Conservation (phyloP, 1,140 invertebrate genomes). For the Macrobrachium nipponense region DNA sequence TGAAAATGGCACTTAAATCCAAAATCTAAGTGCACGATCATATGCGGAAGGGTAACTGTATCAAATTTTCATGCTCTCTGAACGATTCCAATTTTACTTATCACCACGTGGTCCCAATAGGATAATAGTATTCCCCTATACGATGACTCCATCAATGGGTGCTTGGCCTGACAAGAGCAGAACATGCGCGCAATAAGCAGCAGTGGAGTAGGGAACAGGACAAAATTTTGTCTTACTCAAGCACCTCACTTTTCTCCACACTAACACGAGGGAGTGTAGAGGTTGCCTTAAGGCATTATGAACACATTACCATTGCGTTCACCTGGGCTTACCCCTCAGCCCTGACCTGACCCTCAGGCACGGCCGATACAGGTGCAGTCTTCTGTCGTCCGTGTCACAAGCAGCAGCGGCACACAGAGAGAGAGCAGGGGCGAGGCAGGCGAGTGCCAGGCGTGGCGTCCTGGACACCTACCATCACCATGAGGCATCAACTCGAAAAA, state of each 20-base stretch:
- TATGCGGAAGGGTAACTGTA: slow-evolving; percentile 64
- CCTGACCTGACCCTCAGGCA: slow-evolving; percentile 58
- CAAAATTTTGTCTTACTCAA: slow-evolving; percentile 62
- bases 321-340: slow-evolving; percentile 60
- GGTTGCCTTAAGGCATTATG: slow-evolving; percentile 62
- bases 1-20: slow-evolving; percentile 64
- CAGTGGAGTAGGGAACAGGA: slow-evolving; percentile 61
- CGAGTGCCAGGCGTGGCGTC: slow-evolving; percentile 35
- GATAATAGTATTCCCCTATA: slow-evolving; percentile 62
- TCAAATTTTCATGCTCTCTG: slow-evolving; percentile 62
- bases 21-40: slow-evolving; percentile 64
- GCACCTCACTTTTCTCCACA: slow-evolving; percentile 62
- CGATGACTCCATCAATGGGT: slow-evolving; percentile 60
- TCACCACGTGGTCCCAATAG: slow-evolving; percentile 65
- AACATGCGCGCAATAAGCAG: slow-evolving; percentile 61
- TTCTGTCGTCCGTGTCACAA: slow-evolving; percentile 54
- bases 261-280: slow-evolving; percentile 59
- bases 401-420: slow-evolving; percentile 50
- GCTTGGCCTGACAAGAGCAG: slow-evolving; percentile 61
- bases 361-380: slow-evolving; percentile 57
- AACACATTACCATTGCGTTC: slow-evolving; percentile 62
- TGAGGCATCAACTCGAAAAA: slow-evolving; percentile 30
- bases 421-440: slow-evolving; percentile 32
- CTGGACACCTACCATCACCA: slow-evolving; percentile 37
- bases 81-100: slow-evolving; percentile 62